These are phyloP conservation scores for Caradrina clavipalpis DNA, from an alignment of 2,888 invertebrate genomes.

Conservation along the genomic window DNA sequence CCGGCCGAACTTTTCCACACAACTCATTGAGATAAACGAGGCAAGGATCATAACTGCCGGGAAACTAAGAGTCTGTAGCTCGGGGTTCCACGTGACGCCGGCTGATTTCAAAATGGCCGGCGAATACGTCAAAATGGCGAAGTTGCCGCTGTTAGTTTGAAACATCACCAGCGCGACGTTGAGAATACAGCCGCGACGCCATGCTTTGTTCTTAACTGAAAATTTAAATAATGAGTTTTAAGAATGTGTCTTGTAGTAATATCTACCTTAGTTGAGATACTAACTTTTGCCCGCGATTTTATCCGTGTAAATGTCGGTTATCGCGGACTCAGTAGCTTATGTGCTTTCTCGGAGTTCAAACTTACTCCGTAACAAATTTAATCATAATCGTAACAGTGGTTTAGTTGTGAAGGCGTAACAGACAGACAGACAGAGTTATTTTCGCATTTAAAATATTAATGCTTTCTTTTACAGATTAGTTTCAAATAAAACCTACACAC, in stretches of 20 bases:
- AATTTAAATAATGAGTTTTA: conserved; percentile 13
- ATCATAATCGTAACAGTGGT: too few relatives aligned
- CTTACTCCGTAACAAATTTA: too few relatives aligned
- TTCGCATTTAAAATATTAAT: too few relatives aligned
- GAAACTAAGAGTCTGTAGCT: conserved; percentile 79
- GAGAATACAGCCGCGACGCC: conserved; percentile 74
- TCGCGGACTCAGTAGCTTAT: too few relatives aligned
- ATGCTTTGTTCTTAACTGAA: conserved; percentile 75
- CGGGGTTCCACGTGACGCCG: conserved; percentile 78
- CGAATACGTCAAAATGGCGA: conserved; percentile 77
- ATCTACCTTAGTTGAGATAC: too few relatives aligned
- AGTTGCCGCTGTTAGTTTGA: conserved; percentile 75
- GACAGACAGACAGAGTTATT: too few relatives aligned
- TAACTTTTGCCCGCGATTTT: too few relatives aligned
- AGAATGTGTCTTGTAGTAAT: neutral
- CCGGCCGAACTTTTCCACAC: conserved; percentile 80
- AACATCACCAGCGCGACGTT: conserved; percentile 67
- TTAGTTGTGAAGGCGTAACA: too few relatives aligned
- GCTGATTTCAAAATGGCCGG: conserved; percentile 75
- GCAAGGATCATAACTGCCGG: conserved; percentile 80
- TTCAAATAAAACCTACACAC: too few relatives aligned
- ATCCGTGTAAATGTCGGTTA: too few relatives aligned
- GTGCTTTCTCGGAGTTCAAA: too few relatives aligned
- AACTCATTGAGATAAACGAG: conserved; percentile 75
- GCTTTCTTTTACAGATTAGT: too few relatives aligned